A percentile compares a stretch with the other conserved stretches of the same genome.
Conservation (phyloP, 2,113 vertebrate genomes). For the Trachemys scripta region DNA sequence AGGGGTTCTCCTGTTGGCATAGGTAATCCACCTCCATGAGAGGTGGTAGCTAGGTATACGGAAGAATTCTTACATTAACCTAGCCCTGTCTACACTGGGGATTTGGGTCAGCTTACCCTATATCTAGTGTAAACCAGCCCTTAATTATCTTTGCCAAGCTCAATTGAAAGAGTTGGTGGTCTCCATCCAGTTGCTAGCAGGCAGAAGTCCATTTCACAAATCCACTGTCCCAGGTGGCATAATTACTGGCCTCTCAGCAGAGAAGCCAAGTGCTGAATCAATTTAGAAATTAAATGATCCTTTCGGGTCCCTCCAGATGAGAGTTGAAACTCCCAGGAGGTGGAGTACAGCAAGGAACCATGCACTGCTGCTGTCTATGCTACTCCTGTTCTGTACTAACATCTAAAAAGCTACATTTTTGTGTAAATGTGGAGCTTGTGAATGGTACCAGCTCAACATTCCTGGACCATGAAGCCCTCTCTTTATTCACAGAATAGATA, state of each 20-base stretch:
- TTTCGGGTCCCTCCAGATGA: neutral
- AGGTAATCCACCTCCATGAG: no score
- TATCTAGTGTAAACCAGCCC: neutral
- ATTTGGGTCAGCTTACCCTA: no score
- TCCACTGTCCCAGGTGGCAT: neutral
- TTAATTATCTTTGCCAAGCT: neutral
- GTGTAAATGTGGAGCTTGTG: neutral
- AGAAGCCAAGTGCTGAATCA: neutral
- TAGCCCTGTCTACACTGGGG: no score
- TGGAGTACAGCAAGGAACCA: neutral
- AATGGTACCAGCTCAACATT: fast-evolving
- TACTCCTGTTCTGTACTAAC: neutral
- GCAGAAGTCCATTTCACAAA: neutral
- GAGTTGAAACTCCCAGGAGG: neutral
- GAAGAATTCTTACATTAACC: no score
- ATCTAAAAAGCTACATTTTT: neutral
- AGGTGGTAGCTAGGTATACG: no score
- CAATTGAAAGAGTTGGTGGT: neutral
- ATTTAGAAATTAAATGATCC: neutral
- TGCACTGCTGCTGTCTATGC: neutral
- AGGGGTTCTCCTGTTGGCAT: no score
- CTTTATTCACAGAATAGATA: neutral
- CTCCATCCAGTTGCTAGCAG: neutral
- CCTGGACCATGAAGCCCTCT: neutral
- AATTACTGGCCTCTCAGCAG: neutral